Base-by-base conservation (phyloP, 2,113 vertebrate genomes). In the Lampris incognitus region DNA sequence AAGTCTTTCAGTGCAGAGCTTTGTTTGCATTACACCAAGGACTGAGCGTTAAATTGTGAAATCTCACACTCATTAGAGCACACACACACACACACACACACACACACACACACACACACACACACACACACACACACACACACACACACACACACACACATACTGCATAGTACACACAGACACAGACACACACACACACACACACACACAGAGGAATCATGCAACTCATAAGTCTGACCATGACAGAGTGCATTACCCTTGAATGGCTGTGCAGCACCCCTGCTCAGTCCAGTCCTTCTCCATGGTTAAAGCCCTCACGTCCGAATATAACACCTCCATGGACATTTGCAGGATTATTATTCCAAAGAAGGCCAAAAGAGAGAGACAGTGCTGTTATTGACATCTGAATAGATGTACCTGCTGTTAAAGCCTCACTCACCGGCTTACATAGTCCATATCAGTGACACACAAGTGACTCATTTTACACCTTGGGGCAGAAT, bases 161-260 rank as follows among this genome's bases (percentile, higher is more conserved):
- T n/a, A 57, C 24, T n/a, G n/a, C n/a, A n/a, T n/a, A n/a, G n/a
- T 67, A 64, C 36, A n/a, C 41, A 57, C 24, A 52, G 49, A 52
- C 63, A 76, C 55, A 44, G 24, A 65, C n/a, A n/a, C 48, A 49
- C 5, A 6, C 75, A 58, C 50, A 68, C 72, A 64, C 36, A n/a
- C 41, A 57, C 24, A 52, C 65, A 52, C 63, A 76, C 55, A 44
- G 24, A 65, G 48, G 71, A 58, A 66, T 77, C 50, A 48, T 74
- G 11, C 9, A 4, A 46, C 64, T 76, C 41, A 24, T 41, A 48
- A 3, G 50, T 59, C 61, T 55, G 66, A 74, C 78, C 58, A 40
- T 79, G 70, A 79, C 79, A 9, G 39, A 51, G 52, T 68, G 65
- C 62, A 69, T 85, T 85, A 82, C 78, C 64, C 75, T 72, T 36